Evolutionary conservation across 2,888 invertebrate genomes (phyloP), one percentile per base, ranked within the genome.

Genomic region (Drosophila diplacantha): DNA sequence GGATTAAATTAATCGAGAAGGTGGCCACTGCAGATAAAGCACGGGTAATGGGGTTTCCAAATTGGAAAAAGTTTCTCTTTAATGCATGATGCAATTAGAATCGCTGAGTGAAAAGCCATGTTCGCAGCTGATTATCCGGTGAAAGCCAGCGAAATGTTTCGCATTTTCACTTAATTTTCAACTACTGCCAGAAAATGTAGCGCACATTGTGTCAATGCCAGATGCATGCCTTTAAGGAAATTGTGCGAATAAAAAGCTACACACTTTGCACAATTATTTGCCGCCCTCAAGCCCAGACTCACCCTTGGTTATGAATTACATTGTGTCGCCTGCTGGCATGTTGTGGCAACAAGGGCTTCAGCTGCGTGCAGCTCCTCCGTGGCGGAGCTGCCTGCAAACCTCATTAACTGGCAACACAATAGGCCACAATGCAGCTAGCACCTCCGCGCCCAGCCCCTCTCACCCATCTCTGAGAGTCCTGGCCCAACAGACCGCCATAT

Each of bases 51-150:
- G 20, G 38, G 22, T 22, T 16, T 18, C 41, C 41, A 49, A 46
- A 49, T 35, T 46, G 54, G 16, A 34, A 54, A 72, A 63, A 75
- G 29, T 69, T 73, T 52, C 8, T 7, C 9, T 68, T 20, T 18
- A 56, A 51, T 61, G 46, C 37, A 59, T 47, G 50, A 39, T 39
- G 22, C 51, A 47, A 61, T 62, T 64, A 55, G 47, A 49, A 39
- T 32, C 26, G 41, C 26, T 68, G 64, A 71, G 71, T 73, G 71
- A 49, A 61, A 73, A 78, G 37, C 49, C 57, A 34, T 75, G 72
- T 75, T 69, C 51, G 43, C 35, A 43, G 26, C 35, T 54, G 50
- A 75, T 69, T 65, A 75, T 58, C 54, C 44, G 24, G 5, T 51
- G 37, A 43, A 44, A 43, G 51, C 61, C 51, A 31, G 18, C 43